phyloP scores from a whole-genome alignment of 30 jellyfish, hydroid and myxozoan species.

The Sanderia malayensis region DNA sequence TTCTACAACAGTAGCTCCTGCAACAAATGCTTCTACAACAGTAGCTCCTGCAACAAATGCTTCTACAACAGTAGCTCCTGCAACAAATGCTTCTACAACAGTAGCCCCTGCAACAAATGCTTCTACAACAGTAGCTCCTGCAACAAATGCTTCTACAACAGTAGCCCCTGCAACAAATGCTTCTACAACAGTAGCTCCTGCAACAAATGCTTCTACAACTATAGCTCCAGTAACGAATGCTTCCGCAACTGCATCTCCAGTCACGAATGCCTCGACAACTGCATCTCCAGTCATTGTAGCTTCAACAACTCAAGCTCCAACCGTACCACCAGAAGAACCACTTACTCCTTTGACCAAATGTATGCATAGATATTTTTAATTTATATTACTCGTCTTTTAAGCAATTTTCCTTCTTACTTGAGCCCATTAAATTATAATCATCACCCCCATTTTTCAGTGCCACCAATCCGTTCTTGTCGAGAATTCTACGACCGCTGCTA shows the following conservation, averaged over 20 bases:
- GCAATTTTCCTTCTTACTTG: background rate
- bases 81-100: slow-evolving; percentile 14
- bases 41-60: slow-evolving; percentile 17
- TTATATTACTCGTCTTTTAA: background rate
- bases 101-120: slow-evolving; percentile 14
- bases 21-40: slow-evolving; percentile 23
- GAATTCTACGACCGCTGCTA: slow-evolving; percentile 94
- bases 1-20: slow-evolving; percentile 22
- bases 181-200: slow-evolving; percentile 25
- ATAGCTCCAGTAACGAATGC: slow-evolving; percentile 13
- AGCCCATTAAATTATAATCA: too few relatives aligned
- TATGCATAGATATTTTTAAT: too few relatives aligned
- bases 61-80: background rate
- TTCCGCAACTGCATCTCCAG: slow-evolving; percentile 34
- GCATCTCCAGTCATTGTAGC: slow-evolving; percentile 7
- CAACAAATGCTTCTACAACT: slow-evolving; percentile 29
- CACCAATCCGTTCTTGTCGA: slow-evolving; percentile 96
- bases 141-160: slow-evolving; percentile 14
- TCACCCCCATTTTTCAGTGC: background rate
- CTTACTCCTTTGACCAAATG: too few relatives aligned
- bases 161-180: slow-evolving; percentile 25
- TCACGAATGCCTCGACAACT: slow-evolving; percentile 43
- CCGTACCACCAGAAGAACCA: slow-evolving; percentile 29
- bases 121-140: slow-evolving; percentile 3
- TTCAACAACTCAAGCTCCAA: slow-evolving; percentile 21